Evolutionary conservation across 1,140 invertebrate species (phyloP), one percentile per base, ranked within the genome.

Genomic region (Cephus cinctus): DNA sequence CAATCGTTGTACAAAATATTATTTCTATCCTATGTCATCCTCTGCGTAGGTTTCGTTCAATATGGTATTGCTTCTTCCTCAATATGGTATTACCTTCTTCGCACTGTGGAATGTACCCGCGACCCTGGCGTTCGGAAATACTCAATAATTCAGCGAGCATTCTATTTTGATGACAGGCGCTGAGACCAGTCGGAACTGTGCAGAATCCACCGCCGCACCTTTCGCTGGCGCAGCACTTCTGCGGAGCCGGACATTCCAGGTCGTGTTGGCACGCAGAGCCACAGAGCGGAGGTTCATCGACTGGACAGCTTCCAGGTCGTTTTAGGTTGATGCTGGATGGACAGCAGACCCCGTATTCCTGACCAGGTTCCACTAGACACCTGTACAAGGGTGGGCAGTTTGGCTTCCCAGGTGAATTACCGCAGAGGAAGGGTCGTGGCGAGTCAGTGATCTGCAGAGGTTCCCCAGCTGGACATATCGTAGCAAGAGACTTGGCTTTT

Each of bases 271-370:
- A 92, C 2, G 80, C 73, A 0, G 77, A 66, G 0, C 84, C 85
- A 56, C 89, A 91, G 53, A 76, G 69, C 16, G 64, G 52, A 27
- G 23, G 62, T 54, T 67, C 74, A 31, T 65, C 64, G n/a, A 59
- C 60, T 0, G 89, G 89, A 63, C 90, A 93, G 1, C 80, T 80
- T 2, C 89, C 89, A 0, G 87, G 80, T 64, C 90, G 88, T 54
- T 87, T 78, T 25, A 90, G 80, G 57, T 83, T 82, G 41, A 89
- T 56, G 2, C 82, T 86, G 5, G 86, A 84, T n/a, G 88, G 88
- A 64, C 89, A 92, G 64, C 90, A 93, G 1, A 92, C 88, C 0
- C 90, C 90, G 62, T 93, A 93, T 53, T 93, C 90, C 56, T 90
- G 88, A 46, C 85, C 84, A 75, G 71, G 43, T 58, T 90, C 83